These are phyloP conservation scores for Caradrina kadenii DNA, from an alignment of 2,888 invertebrate species.

Conservation along the genomic window DNA sequence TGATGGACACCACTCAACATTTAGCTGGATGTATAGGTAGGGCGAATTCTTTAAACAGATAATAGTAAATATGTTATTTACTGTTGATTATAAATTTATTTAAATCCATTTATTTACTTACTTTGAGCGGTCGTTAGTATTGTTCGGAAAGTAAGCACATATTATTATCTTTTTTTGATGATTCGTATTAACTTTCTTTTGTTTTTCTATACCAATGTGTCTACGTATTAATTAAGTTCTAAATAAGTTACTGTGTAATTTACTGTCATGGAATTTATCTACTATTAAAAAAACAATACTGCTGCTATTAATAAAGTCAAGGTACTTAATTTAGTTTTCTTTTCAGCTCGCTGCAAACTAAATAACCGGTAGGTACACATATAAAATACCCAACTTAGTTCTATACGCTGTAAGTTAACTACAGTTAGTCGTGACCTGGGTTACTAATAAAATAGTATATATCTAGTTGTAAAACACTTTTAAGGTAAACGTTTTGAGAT, in stretches of 20 bases:
- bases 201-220: not conserved
- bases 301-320: constrained; percentile 15
- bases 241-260: constrained; percentile 7
- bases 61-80: too few species aligned
- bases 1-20: constrained; percentile 14
- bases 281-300: constrained; percentile 9
- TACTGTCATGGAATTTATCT: not conserved
- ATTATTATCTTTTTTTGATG: not conserved
- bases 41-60: too few species aligned
- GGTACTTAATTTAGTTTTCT: constrained; percentile 15
- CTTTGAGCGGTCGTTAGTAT: not conserved
- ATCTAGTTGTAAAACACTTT: constrained; percentile 56
- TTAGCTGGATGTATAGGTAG: too few species aligned
- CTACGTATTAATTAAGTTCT: not conserved
- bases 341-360: constrained; percentile 23
- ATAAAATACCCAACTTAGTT: constrained; percentile 49
- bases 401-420: constrained; percentile 41
- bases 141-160: not conserved
- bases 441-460: constrained; percentile 56
- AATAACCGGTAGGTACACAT: constrained; percentile 42
- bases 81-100: too few species aligned
- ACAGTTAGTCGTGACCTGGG: constrained; percentile 56
- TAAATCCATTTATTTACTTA: not conserved
- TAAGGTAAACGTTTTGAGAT: constrained; percentile 59
- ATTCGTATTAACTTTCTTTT: not conserved